Evolutionary conservation across 2,888 invertebrate species (phyloP), one percentile per base, ranked within the genome.

Genomic region (Rotaria socialis): DNA sequence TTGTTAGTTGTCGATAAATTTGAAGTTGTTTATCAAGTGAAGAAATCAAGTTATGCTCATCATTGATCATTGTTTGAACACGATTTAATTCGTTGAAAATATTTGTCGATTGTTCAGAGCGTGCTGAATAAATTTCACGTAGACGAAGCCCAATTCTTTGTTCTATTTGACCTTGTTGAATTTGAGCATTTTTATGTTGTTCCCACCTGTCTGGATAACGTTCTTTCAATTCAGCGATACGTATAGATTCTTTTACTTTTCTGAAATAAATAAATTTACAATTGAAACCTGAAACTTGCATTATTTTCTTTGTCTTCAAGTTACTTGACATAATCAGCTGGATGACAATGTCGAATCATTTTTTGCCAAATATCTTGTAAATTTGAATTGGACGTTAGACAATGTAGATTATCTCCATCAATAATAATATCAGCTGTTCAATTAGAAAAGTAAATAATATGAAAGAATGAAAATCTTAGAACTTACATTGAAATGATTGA

Each of bases 161-260:
- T 35, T 67, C 67, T 0, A 67, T 67, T 67, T 67, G 67, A 10
- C 67, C 27, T 41, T 67, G 35, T 6, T 67, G 35, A 16, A 67
- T 67, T 41, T 67, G 35, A 67, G 67, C 67, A 35, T 67, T 67
- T 67, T 67, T 67, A 67, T 67, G 67, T 35, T 67, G 67, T 67
- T 41, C 67, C 67, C 67, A 67, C 0, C 27, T 35, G 35, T 67
- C 67, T 41, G 67, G 67, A 67, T 67, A 27, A 16, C 67, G 67
- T 67, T 67, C 35, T 67, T 67, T 67, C 19, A 67, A 7, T 35
- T 67, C 67, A 16, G 14, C 0, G 1, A 67, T 67, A 6, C 35
- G 67, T 35, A 67, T 11, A 7, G 67, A 35, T 35, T 67, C 67
- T 35, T 67, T 67, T 35, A 67, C 67, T 67, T 67, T 67, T 67